Conservation (phyloP, 2,797 vertebrate genomes). For the Gephyroberyx darwinii region DNA sequence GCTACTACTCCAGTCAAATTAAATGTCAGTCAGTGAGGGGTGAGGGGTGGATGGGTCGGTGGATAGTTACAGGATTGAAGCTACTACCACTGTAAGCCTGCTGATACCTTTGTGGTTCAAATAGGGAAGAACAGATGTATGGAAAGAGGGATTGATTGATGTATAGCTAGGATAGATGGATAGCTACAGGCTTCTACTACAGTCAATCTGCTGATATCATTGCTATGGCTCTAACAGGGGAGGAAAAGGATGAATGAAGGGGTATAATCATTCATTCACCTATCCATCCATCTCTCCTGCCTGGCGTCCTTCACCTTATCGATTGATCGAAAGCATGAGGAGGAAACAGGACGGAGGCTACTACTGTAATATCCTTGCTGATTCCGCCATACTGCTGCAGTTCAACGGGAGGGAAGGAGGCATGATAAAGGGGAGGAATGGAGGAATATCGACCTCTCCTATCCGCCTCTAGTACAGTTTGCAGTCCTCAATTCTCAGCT, state of each 20-base stretch:
- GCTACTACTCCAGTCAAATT: no score
- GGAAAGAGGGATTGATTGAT: constrained; percentile 2
- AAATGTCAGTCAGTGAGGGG: no score
- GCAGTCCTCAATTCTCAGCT: background rate
- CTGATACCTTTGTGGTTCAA: no score
- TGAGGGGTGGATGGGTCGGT: no score
- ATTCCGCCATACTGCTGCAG: constrained; percentile 11
- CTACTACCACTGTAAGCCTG: no score
- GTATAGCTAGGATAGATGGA: constrained; percentile 8
- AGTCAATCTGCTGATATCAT: constrained; percentile 1
- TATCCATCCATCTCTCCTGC: constrained; percentile 1
- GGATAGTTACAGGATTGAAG: no score
- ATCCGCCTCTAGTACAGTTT: constrained; percentile 7
- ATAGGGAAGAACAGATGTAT: background rate
- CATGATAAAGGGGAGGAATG: constrained; percentile 22
- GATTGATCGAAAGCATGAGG: constrained; percentile 19
- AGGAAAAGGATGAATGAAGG: constrained; percentile 1
- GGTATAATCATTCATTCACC: constrained; percentile 20
- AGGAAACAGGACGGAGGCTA: constrained; percentile 19
- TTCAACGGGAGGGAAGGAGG: constrained; percentile 18
- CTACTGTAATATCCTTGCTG: constrained; percentile 13
- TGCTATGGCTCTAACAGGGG: background rate
- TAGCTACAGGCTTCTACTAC: background rate
- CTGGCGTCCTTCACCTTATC: constrained; percentile 8
- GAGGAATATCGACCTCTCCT: constrained; percentile 34